These are phyloP conservation scores for Rhinoderma darwinii DNA, from an alignment of 2,113 vertebrate genomes.

Conservation along the genomic window DNA sequence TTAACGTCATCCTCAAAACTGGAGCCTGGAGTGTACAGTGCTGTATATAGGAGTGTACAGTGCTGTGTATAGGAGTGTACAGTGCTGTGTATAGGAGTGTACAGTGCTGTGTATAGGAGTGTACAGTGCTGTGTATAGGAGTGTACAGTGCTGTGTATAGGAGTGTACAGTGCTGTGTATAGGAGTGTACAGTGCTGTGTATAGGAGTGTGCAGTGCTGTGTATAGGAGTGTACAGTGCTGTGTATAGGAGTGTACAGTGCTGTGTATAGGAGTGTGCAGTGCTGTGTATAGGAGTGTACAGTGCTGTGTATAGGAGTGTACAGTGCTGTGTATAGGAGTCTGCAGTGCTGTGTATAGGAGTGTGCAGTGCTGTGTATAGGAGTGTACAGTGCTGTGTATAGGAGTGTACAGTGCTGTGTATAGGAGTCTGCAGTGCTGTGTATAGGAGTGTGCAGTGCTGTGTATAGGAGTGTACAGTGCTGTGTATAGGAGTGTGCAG, in stretches of 20 bases:
- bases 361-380: not conserved
- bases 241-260: not conserved
- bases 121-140: not conserved
- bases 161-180: not conserved
- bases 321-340: not conserved
- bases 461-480: not conserved
- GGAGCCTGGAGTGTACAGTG: not conserved
- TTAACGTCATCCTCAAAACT: not conserved
- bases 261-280: not conserved
- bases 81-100: not conserved
- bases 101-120: not conserved
- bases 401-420: too few relatives aligned
- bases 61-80: not conserved
- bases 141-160: not conserved
- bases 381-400: too few relatives aligned
- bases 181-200: not conserved
- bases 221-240: not conserved
- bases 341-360: too few relatives aligned
- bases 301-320: not conserved
- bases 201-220: not conserved
- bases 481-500: not conserved
- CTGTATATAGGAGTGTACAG: not conserved
- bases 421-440: not conserved
- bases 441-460: not conserved
- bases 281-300: not conserved